Conservation (phyloP, 2,888 invertebrate genomes). For the Apotomis capreana region DNA sequence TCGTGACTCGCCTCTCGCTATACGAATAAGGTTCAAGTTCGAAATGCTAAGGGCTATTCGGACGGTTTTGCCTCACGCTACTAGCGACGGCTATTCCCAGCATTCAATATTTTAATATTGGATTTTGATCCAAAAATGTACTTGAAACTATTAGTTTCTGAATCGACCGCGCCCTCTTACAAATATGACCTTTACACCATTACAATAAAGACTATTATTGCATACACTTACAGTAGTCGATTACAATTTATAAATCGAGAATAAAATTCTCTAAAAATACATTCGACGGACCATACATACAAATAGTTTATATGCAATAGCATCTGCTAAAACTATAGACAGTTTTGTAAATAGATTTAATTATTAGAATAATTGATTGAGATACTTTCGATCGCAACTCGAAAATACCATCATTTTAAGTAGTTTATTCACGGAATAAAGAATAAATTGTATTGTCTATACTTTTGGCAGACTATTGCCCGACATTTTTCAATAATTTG, state of each 20-base stretch:
- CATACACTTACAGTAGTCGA: conserved; percentile 24
- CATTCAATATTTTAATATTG: conserved; percentile 5
- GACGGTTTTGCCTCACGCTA: conserved; percentile 23
- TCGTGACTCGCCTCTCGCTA: conserved; percentile 52
- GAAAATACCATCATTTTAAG: conserved; percentile 7
- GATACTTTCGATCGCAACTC: background rate
- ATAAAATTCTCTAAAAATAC: conserved; percentile 38
- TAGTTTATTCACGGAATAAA: background rate
- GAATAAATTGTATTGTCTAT: conserved; percentile 8
- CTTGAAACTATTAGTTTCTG: conserved; percentile 48
- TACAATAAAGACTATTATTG: conserved; percentile 35
- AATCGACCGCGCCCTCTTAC: conserved; percentile 28
- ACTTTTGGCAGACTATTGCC: conserved; percentile 29
- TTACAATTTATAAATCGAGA: conserved; percentile 27
- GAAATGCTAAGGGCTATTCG: conserved; percentile 25
- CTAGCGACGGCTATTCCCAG: conserved; percentile 12
- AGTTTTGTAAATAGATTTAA: conserved; percentile 17
- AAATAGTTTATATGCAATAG: conserved; percentile 21
- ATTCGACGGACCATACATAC: conserved; percentile 24
- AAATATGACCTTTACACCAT: conserved; percentile 26
- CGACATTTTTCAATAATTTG: conserved; percentile 23
- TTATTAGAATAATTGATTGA: conserved; percentile 13
- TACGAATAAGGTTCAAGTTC: conserved; percentile 41
- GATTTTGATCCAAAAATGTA: conserved; percentile 17
- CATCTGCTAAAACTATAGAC: conserved; percentile 28